These are phyloP conservation scores for Cephalopachus bancanus DNA, from an alignment of 2,797 vertebrate species.

Conservation along the genomic window DNA sequence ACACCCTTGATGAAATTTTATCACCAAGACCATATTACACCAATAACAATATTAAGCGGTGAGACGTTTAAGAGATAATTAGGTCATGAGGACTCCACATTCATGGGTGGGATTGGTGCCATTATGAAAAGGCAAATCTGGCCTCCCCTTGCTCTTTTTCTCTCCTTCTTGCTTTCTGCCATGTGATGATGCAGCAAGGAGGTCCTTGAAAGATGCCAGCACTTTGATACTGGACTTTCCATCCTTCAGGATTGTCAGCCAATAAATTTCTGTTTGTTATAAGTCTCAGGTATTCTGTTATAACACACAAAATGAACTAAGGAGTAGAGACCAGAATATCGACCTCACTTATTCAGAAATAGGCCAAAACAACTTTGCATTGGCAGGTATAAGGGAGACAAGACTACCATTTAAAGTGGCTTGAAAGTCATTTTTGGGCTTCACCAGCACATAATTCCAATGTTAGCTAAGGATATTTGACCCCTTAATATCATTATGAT, in stretches of 20 bases:
- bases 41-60: neutral
- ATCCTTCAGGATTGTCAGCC: neutral
- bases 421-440: neutral
- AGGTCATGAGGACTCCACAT: neutral
- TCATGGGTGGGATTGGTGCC: neutral
- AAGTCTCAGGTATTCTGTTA: neutral
- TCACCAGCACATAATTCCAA: neutral
- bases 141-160: neutral
- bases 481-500: neutral
- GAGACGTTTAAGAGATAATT: neutral
- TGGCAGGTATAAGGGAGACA: neutral
- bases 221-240: neutral
- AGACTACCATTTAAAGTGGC: neutral
- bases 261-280: neutral
- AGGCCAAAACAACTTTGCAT: neutral
- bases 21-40: neutral
- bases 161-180: neutral
- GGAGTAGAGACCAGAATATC: neutral
- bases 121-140: neutral
- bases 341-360: neutral
- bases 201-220: neutral
- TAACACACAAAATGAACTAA: neutral
- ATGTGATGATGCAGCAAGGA: neutral
- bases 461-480: neutral
- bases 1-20: neutral